Percentiles rank a stretch among this genome's conserved stretches.
phyloP scores from a whole-genome alignment of 2,888 invertebrate species.

The Eledona agricola region DNA sequence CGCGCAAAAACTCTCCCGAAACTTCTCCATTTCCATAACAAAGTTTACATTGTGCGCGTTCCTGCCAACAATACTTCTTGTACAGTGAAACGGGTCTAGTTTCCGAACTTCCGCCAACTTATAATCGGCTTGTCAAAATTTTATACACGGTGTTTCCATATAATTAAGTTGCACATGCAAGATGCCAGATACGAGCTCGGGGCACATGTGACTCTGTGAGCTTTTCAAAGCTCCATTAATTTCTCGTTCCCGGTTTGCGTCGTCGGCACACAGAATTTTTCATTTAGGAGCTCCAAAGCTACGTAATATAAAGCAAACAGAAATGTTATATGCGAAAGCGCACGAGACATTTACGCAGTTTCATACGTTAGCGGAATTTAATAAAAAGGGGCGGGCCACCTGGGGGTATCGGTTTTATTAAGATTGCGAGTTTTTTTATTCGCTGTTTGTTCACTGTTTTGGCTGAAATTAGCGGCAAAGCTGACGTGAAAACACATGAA shows the following conservation, averaged over 20 bases:
- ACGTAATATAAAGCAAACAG: slow-evolving; percentile 37
- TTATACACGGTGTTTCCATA: slow-evolving; percentile 21
- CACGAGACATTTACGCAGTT: slow-evolving; percentile 31
- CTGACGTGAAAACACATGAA: no score
- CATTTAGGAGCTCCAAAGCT: slow-evolving; percentile 36
- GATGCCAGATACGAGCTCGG: slow-evolving; percentile 18
- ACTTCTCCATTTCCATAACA: slow-evolving; percentile 41
- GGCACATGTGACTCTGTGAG: slow-evolving; percentile 26
- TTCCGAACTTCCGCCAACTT: slow-evolving; percentile 6
- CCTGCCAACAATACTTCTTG: slow-evolving; percentile 8
- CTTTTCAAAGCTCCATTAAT: slow-evolving; percentile 38
- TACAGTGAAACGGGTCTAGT: slow-evolving; percentile 4
- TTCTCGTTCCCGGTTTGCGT: slow-evolving; percentile 35
- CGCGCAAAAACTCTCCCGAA: slow-evolving; percentile 21
- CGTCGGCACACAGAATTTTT: slow-evolving; percentile 37
- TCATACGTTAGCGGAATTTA: slow-evolving; percentile 30
- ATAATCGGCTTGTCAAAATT: no score
- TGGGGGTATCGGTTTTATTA: no score
- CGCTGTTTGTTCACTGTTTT: slow-evolving; percentile 1
- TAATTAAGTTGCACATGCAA: slow-evolving; percentile 35
- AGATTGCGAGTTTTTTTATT: background rate
- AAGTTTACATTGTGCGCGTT: slow-evolving; percentile 28
- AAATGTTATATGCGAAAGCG: slow-evolving; percentile 35
- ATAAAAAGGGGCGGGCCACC: no score
- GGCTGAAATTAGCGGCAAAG: no score